Percentiles rank a stretch among this genome's conserved stretches.
These are phyloP conservation scores for Alcis repandata DNA, from an alignment of 2,888 invertebrate genomes.

Conservation along the genomic window DNA sequence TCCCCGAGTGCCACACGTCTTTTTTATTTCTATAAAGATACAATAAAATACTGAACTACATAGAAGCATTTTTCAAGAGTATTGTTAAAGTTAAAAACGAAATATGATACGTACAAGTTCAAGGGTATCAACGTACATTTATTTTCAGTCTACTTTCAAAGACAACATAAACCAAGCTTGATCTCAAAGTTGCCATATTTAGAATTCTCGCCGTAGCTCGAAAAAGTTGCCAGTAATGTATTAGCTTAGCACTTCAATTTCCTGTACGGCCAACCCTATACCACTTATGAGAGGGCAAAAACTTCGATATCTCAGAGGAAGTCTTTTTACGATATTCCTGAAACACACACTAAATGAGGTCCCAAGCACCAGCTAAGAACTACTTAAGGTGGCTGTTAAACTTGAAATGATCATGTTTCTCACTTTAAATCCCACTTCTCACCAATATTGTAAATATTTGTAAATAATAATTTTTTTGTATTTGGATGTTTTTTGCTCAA, in stretches of 20 bases:
- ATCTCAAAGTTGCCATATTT: slow-evolving; percentile 1
- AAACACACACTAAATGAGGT: slow-evolving; percentile 20
- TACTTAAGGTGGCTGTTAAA: neutral
- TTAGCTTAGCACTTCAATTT: slow-evolving; percentile 50
- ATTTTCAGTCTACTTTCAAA: neutral
- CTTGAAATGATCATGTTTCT: neutral
- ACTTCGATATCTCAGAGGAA: slow-evolving; percentile 53
- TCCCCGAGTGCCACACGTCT: too few species aligned
- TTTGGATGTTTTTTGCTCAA: too few species aligned
- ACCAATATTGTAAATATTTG: too few species aligned
- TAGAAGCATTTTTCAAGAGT: too few species aligned
- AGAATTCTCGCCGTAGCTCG: neutral
- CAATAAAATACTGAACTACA: too few species aligned
- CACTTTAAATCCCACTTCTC: too few species aligned
- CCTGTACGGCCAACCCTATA: slow-evolving; percentile 50
- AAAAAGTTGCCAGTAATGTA: slow-evolving; percentile 25
- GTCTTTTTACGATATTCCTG: slow-evolving; percentile 44
- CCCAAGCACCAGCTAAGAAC: neutral
- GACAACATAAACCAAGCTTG: neutral
- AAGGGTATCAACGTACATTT: too few species aligned
- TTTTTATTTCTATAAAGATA: too few species aligned
- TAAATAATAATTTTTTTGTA: too few species aligned
- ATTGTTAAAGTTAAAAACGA: too few species aligned
- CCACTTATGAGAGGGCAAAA: slow-evolving; percentile 45
- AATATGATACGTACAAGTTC: too few species aligned